Evolutionary conservation across 2,113 vertebrate genomes (phyloP), one percentile per base, ranked within the genome.

Genomic region (Zosterops lateralis): DNA sequence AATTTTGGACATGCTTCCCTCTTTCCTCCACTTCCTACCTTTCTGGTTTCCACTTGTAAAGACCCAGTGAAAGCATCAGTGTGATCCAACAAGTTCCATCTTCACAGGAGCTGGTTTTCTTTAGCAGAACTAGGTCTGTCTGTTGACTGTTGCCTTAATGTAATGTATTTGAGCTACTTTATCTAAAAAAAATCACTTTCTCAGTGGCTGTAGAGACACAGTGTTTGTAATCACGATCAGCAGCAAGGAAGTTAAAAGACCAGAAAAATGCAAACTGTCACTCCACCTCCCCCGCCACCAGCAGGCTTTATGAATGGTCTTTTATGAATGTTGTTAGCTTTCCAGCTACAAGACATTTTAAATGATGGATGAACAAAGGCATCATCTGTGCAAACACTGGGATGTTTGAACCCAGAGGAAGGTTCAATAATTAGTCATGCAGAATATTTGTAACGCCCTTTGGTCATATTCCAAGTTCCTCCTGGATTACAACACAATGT

Each of bases 371-470:
- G 92, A 96, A 90, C 66, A 87, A 93, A 95, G 82, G 71, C 80
- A 89, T 96, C 94, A 87, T 95, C 93, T 95, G 81, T 95, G 93
- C 90, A 97, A 96, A 95, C 91, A 95, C 87, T 90, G 80, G 91
- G 86, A 93, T 83, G 53, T 94, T 87, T 96, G 88, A 97, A 94
- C 90, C 71, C 80, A 94, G 89, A 92, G 71, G 90, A 95, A 88
- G 81, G 90, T 93, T 96, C 66, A 84, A 65, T 95, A 94, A 94
- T 94, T 94, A 96, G 92, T 95, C 95, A 96, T 85, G 92, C 90
- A 84, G 84, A 91, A 94, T 95, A 94, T 95, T 95, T 92, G 78
- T 70, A 89, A 93, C 19, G 1, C 92, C 89, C 84, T 95, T 93
- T 93, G 93, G 93, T 95, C 91, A 83, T 88, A 77, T 83, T 93